Conservation (phyloP, 2,113 vertebrate genomes). For the Gavialis gangeticus region DNA sequence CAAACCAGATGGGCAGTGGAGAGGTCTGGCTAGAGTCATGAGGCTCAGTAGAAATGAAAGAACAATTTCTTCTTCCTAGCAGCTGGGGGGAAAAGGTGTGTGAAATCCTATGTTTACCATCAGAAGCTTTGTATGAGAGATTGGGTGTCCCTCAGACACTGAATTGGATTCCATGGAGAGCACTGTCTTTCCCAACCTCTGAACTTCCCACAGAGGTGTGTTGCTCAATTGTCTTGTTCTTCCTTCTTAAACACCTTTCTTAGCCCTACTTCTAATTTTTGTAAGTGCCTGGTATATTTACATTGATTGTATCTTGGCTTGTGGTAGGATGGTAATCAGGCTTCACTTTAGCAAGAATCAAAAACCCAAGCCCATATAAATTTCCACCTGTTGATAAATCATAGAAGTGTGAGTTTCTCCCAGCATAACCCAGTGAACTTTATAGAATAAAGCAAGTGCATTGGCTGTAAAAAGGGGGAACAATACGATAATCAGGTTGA, state of each 20-base stretch:
- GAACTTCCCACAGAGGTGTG: background rate
- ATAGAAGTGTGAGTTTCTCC: constrained; percentile 2
- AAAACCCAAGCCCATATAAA: background rate
- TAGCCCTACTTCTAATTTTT: background rate
- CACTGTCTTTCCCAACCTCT: background rate
- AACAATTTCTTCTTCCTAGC: too few relatives aligned
- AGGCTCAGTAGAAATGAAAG: background rate
- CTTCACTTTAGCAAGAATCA: constrained; percentile 23
- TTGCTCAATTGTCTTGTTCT: background rate
- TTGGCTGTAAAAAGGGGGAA: background rate
- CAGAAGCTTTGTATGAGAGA: background rate
- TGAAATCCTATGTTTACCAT: background rate
- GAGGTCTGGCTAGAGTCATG: background rate
- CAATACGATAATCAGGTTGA: background rate
- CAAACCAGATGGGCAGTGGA: background rate
- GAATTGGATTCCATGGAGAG: too few relatives aligned
- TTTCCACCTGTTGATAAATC: constrained; percentile 29
- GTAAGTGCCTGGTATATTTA: background rate
- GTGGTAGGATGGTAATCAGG: background rate
- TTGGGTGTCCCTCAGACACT: background rate
- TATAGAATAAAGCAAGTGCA: background rate
- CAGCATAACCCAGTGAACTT: background rate
- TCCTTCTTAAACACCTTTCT: background rate
- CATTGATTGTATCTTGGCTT: background rate
- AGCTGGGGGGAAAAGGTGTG: background rate